Percentiles rank a stretch among this genome's conserved stretches.
Conservation (phyloP, 2,113 vertebrate species). For the Alosa alosa region DNA sequence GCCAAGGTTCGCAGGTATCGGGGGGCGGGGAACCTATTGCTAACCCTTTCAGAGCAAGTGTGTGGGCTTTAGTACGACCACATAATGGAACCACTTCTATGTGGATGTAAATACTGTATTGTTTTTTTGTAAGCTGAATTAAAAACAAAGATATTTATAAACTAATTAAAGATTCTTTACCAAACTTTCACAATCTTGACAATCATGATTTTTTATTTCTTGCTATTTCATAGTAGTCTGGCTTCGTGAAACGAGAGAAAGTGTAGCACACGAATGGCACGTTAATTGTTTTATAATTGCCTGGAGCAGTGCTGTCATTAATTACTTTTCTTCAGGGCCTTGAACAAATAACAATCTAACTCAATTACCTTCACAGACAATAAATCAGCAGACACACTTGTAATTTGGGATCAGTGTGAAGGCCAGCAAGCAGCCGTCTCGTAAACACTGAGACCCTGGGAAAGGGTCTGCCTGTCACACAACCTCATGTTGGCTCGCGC, state of each 20-base stretch:
- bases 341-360: constrained; percentile 56
- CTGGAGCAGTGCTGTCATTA: constrained; percentile 43
- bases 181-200: constrained; percentile 43
- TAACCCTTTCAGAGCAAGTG: constrained; percentile 57
- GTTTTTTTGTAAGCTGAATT: constrained; percentile 84
- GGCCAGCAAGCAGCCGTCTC: constrained; percentile 34
- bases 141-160: constrained; percentile 91
- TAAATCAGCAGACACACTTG: constrained; percentile 45
- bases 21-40: constrained; percentile 39
- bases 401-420: constrained; percentile 50
- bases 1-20: background rate
- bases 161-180: constrained; percentile 74
- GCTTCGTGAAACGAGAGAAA: background rate
- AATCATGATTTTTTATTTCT: background rate
- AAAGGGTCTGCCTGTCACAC: constrained; percentile 64
- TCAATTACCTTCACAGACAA: constrained; percentile 49
- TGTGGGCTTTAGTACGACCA: constrained; percentile 54
- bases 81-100: constrained; percentile 83
- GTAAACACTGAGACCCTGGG: constrained; percentile 55
- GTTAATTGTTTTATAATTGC: constrained; percentile 38
- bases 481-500: constrained; percentile 50
- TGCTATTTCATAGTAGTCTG: constrained; percentile 21
- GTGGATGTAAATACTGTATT: constrained; percentile 88
- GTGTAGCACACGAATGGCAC: constrained; percentile 22
- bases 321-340: constrained; percentile 44